Conservation (phyloP, 2,113 vertebrate species). For the Colaptes auratus region DNA sequence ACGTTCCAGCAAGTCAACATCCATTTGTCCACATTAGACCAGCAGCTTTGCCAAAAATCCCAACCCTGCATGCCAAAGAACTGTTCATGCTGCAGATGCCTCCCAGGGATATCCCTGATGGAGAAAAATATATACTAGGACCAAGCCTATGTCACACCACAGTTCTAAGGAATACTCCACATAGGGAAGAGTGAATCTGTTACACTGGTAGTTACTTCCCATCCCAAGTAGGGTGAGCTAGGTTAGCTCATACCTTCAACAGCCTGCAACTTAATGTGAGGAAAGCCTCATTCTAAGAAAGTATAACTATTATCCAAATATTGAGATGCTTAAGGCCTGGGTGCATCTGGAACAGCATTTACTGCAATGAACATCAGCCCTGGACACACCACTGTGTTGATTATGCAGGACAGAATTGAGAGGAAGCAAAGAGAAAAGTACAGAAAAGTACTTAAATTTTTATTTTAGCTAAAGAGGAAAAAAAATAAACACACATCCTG, state of each 20-base stretch:
- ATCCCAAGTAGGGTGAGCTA: neutral
- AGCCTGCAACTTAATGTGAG: neutral
- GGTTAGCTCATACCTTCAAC: neutral
- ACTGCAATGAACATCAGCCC: neutral
- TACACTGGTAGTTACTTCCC: neutral
- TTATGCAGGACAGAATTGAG: neutral
- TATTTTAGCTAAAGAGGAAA: neutral
- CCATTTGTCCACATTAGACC: neutral
- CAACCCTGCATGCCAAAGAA: neutral
- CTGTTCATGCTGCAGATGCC: neutral
- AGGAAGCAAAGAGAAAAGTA: neutral
- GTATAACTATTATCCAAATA: neutral
- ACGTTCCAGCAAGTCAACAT: too few species aligned
- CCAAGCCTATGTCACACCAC: neutral
- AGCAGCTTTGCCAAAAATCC: neutral
- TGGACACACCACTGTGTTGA: neutral
- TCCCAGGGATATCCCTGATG: neutral
- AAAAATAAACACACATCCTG: neutral
- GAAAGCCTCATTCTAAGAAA: neutral
- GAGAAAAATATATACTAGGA: rapidly evolving
- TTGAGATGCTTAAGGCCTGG: neutral
- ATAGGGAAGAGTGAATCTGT: neutral
- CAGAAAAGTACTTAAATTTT: neutral
- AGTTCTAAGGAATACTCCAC: neutral
- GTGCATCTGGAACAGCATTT: neutral